Conservation (phyloP, 2,888 invertebrate species). For the Aethes cnicana region DNA sequence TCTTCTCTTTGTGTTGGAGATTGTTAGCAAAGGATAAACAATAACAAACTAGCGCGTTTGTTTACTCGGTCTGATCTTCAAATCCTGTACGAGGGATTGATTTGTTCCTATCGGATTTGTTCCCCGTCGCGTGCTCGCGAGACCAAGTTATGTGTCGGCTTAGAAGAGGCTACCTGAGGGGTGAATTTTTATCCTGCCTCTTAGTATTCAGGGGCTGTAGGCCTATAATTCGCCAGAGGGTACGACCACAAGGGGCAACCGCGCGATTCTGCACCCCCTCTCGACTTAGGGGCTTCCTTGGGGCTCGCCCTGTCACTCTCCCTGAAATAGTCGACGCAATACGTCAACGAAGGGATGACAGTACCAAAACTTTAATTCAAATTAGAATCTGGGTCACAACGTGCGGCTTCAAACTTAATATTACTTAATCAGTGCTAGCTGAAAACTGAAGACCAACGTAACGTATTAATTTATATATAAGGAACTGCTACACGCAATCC, state of each 20-base stretch:
- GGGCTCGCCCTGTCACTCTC: constrained; percentile 53
- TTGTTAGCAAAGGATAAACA: constrained; percentile 65
- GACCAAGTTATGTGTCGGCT: constrained; percentile 70
- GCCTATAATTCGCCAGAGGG: constrained; percentile 73
- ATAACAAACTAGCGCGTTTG: constrained; percentile 55
- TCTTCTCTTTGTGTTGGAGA: constrained; percentile 48
- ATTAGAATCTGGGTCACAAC: constrained; percentile 25
- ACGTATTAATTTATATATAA: too few relatives aligned
- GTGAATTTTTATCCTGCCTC: constrained; percentile 69
- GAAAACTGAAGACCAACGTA: constrained; percentile 33
- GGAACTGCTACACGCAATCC: too few relatives aligned
- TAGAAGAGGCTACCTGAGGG: constrained; percentile 70
- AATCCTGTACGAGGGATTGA: constrained; percentile 62
- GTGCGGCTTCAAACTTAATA: constrained; percentile 20
- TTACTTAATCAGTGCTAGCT: constrained; percentile 32
- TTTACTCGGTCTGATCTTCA: constrained; percentile 59
- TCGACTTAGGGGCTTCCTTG: constrained; percentile 51
- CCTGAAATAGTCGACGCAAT: constrained; percentile 51
- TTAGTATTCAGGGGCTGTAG: constrained; percentile 73
- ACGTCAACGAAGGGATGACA: constrained; percentile 35
- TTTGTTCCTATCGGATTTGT: constrained; percentile 66
- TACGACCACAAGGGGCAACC: constrained; percentile 61
- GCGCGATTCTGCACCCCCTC: constrained; percentile 53
- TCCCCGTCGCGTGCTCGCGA: constrained; percentile 55
- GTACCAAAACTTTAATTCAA: constrained; percentile 31